A percentile compares a stretch with the other conserved stretches of the same genome.
Evolutionary conservation across 2,888 invertebrate genomes (phyloP).

Genomic region (Tuberolachnus salignus): DNA sequence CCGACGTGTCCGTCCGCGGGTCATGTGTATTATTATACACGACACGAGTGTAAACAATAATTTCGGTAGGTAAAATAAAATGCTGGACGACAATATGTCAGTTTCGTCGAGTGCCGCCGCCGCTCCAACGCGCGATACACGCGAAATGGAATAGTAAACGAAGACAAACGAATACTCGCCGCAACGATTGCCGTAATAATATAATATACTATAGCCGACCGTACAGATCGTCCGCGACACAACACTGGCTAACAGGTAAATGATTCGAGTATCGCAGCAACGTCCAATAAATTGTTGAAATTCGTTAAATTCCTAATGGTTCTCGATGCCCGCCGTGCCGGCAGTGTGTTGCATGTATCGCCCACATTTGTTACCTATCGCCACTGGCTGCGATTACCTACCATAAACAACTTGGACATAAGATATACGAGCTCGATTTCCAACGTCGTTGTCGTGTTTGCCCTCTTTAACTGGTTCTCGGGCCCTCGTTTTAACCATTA

Average conservation of each 20-base stretch:
- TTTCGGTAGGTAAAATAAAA: not conserved
- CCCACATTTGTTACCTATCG: no score
- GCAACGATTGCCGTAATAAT: not conserved
- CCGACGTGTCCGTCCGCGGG: constrained; percentile 22
- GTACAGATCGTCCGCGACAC: not conserved
- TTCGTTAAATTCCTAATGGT: no score
- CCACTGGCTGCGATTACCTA: no score
- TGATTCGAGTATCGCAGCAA: not conserved
- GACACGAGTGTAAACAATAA: not conserved
- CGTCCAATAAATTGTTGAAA: no score
- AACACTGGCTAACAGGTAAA: not conserved
- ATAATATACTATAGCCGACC: not conserved
- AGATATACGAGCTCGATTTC: no score
- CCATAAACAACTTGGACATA: no score
- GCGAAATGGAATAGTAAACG: constrained; percentile 4
- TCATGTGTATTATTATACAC: not conserved
- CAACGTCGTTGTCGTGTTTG: no score
- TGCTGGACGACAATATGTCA: constrained; percentile 38
- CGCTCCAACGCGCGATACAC: not conserved
- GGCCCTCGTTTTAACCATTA: no score
- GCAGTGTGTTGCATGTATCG: no score
- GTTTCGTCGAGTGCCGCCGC: constrained; percentile 1
- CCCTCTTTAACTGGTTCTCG: no score
- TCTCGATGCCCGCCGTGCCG: no score
- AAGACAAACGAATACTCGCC: not conserved